Conservation (phyloP, 2,113 vertebrate species). For the Xenopus laevis region DNA sequence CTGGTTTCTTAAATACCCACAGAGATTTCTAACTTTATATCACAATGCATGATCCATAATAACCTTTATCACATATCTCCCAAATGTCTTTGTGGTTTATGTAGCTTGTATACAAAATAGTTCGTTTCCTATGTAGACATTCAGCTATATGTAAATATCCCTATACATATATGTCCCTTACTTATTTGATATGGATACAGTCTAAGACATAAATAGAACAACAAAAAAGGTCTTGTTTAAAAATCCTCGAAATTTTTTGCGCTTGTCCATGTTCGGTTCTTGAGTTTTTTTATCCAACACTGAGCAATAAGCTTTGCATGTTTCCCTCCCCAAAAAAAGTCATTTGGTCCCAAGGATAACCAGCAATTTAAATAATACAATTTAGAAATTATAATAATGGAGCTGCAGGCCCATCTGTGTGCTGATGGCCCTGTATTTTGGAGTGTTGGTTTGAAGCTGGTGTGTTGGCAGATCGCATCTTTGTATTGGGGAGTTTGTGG, state of each 20-base stretch:
- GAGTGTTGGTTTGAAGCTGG: slow-evolving; percentile 70
- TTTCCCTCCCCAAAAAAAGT: slow-evolving; percentile 48
- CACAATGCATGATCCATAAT: slow-evolving; percentile 22
- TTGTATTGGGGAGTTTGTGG: slow-evolving; percentile 97
- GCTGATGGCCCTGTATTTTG: slow-evolving; percentile 77
- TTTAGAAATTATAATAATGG: slow-evolving; percentile 54
- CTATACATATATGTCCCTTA: slow-evolving; percentile 34
- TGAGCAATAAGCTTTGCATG: slow-evolving; percentile 45
- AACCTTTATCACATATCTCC: slow-evolving; percentile 27
- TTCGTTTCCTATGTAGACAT: slow-evolving; percentile 28
- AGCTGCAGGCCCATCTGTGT: slow-evolving; percentile 79
- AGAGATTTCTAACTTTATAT: slow-evolving; percentile 23
- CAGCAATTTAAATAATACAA: slow-evolving; percentile 46
- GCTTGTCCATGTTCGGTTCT: slow-evolving; percentile 53
- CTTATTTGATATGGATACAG: slow-evolving; percentile 32
- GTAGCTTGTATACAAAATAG: slow-evolving; percentile 40
- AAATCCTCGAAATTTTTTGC: slow-evolving; percentile 15
- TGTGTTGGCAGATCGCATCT: slow-evolving; percentile 90
- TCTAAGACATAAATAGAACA: slow-evolving; percentile 38
- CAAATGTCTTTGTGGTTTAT: slow-evolving; percentile 31
- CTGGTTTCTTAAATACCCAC: slow-evolving; percentile 36
- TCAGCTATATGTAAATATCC: slow-evolving; percentile 34
- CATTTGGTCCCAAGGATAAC: slow-evolving; percentile 57
- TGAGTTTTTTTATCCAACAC: slow-evolving; percentile 51
- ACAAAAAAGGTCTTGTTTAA: slow-evolving; percentile 24